Evolutionary conservation across 1,140 invertebrate genomes (phyloP), one percentile per base, ranked within the genome.

Genomic region (Polypedilum vanderplanki): DNA sequence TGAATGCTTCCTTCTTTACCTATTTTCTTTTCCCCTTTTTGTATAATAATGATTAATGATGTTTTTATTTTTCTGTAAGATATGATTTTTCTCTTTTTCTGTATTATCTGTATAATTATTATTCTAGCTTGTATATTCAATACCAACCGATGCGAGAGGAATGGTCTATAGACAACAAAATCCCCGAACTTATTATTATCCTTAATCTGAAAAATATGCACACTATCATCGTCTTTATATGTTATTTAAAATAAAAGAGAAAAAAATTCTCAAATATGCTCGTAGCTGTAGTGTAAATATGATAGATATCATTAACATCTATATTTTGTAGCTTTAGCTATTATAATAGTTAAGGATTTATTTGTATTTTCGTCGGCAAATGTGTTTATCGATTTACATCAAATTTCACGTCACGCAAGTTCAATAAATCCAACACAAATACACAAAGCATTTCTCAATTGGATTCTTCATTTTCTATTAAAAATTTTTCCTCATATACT

Each of bases 181-280:
- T 77, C 81, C 81, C 76, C 80, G 81, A 78, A 80, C 80, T 75
- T 82, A 82, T 80, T 81, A 81, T 80, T 80, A 82, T 77, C 81
- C 81, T 76, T 82, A 70, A 22, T n/a, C 46, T 33, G 24, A 33
- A 33, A 33, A 33, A 33, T 33, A 33, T 33, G 24, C 24, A 33
- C 24, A 33, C 24, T 33, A 33, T 33, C 24, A 33, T 33, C 24
- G 24, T 33, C 5, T 33, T 33, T 33, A 33, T 33, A 5, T 33
- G 24, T 33, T 33, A 5, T 33, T 33, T 33, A 33, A 33, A 33
- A 33, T 5, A 33, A 1, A 33, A n/a, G n/a, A n/a, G n/a, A n/a
- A n/a, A 5, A 33, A 33, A 33, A 33, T 33, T 3, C 24, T 33
- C 24, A 5, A 33, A 33, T 33, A 33, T 33, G 5, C 5, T 33